These are phyloP conservation scores for Cryptoblepharus egeriae DNA, from an alignment of 2,797 vertebrate genomes.

Conservation along the genomic window DNA sequence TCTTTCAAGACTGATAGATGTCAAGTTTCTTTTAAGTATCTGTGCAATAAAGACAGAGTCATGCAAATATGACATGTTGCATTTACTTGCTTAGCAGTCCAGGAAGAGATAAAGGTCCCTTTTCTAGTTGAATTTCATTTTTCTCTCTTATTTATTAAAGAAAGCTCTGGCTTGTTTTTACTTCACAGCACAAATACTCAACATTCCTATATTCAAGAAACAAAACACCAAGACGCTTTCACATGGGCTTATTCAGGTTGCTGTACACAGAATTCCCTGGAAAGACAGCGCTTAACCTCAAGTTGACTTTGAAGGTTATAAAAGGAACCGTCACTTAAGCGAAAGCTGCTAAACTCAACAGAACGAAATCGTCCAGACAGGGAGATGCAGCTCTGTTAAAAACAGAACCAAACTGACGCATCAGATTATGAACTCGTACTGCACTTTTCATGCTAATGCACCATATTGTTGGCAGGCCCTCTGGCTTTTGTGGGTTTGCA, in stretches of 20 bases:
- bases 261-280: constrained; percentile 56
- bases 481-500: constrained; percentile 66
- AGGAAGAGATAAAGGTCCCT: too few species aligned
- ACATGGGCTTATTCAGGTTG: constrained; percentile 59
- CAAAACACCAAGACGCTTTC: constrained; percentile 56
- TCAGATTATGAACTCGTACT: constrained; percentile 70
- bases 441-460: constrained; percentile 58
- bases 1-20: too few species aligned
- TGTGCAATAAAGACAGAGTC: too few species aligned
- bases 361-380: constrained; percentile 69
- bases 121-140: constrained; percentile 42
- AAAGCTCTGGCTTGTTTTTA: constrained; percentile 53
- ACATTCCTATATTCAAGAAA: constrained; percentile 4
- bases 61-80: too few species aligned
- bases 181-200: constrained; percentile 62
- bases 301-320: constrained; percentile 75
- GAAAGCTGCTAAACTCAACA: constrained; percentile 67
- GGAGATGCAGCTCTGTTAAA: constrained; percentile 61
- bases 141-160: too few species aligned
- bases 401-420: constrained; percentile 73
- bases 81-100: too few species aligned
- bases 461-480: constrained; percentile 67
- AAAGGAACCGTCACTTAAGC: constrained; percentile 73
- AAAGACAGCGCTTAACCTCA: constrained; percentile 68
- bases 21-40: too few species aligned